Percentiles rank a stretch among this genome's conserved stretches.
phyloP scores from a whole-genome alignment of 2,113 vertebrate species.

The Corynorhinus townsendii region DNA sequence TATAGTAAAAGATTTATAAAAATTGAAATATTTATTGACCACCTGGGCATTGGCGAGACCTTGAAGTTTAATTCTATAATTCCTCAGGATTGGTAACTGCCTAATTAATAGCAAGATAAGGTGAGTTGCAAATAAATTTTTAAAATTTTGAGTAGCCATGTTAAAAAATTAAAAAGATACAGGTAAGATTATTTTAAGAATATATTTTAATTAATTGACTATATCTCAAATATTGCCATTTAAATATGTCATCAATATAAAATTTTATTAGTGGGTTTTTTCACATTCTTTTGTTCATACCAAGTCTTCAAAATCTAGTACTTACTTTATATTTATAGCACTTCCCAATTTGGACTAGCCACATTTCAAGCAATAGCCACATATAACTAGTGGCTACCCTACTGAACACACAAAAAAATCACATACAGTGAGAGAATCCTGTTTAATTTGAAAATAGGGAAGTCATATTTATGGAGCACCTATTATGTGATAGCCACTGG shows the following conservation, averaged over 20 bases:
- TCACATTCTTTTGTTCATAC: not conserved
- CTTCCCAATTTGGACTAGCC: not conserved
- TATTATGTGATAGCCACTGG: not conserved
- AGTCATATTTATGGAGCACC: not conserved
- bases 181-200: not conserved
- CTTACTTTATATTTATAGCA: not conserved
- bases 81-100: not conserved
- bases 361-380: not conserved
- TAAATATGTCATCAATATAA: not conserved
- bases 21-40: not conserved
- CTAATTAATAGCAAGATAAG: not conserved
- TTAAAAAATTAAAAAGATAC: not conserved
- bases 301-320: not conserved
- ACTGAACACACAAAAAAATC: not conserved
- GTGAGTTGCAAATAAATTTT: not conserved
- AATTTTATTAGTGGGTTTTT: not conserved
- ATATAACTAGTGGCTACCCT: not conserved
- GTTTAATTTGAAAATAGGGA: not conserved
- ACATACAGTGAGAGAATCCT: not conserved
- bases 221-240: not conserved
- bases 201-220: not conserved
- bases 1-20: not conserved
- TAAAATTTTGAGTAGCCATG: not conserved
- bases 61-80: not conserved
- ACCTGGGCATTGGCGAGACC: not conserved